These are phyloP conservation scores for Plagodis dolabraria DNA, from an alignment of 2,888 invertebrate genomes.

Conservation along the genomic window DNA sequence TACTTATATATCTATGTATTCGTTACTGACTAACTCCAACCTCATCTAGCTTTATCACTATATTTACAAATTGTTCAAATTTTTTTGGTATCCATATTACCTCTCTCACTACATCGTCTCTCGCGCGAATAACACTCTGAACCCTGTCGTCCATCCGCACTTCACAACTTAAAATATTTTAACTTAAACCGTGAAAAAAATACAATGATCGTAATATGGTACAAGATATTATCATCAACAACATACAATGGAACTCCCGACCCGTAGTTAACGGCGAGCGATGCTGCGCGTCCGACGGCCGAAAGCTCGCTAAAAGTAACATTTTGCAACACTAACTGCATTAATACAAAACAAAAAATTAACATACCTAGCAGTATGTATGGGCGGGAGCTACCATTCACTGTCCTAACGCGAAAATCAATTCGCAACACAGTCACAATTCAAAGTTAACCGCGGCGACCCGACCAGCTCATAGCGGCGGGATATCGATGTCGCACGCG, in stretches of 20 bases:
- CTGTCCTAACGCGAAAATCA: slow-evolving; percentile 69
- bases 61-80: slow-evolving; percentile 84
- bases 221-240: slow-evolving; percentile 79
- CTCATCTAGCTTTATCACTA: slow-evolving; percentile 74
- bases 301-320: slow-evolving; percentile 63
- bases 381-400: slow-evolving; percentile 73
- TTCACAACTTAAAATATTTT: slow-evolving; percentile 76
- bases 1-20: slow-evolving; percentile 79
- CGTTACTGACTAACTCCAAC: slow-evolving; percentile 73
- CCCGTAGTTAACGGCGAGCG: slow-evolving; percentile 10
- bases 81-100: slow-evolving; percentile 85
- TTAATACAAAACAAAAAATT: slow-evolving; percentile 79
- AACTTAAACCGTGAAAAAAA: slow-evolving; percentile 81
- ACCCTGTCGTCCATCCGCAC: slow-evolving; percentile 70
- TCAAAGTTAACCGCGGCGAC: slow-evolving; percentile 76
- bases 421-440: slow-evolving; percentile 70
- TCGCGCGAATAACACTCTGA: slow-evolving; percentile 61
- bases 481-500: slow-evolving; percentile 87
- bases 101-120: slow-evolving; percentile 74
- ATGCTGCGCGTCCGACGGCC: slow-evolving; percentile 38
- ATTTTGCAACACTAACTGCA: slow-evolving; percentile 75
- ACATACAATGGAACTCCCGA: slow-evolving; percentile 70
- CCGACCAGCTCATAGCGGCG: slow-evolving; percentile 85
- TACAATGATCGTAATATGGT: slow-evolving; percentile 82
- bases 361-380: slow-evolving; percentile 81